Base-by-base conservation (phyloP, 2,888 invertebrate species). In the Meiosimyza platycephala region DNA sequence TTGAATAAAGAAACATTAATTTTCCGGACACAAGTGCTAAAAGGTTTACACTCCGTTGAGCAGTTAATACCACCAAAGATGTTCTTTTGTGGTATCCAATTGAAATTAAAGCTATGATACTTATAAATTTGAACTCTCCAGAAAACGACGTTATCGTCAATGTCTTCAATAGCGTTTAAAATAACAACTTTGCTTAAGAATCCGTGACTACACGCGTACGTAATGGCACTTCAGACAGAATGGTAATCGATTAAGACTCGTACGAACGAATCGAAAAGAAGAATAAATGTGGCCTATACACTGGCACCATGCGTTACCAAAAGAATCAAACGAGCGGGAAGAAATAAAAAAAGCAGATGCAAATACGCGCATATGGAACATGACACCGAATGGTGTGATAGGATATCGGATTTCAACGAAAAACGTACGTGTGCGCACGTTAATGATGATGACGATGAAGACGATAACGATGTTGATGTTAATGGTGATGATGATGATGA, bases 291-390 rank as follows among this genome's bases (percentile, higher is more conserved):
- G 18, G 33, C 7, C 40, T 15, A 28, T 50, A 28, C 18, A 54
- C 59, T 67, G 67, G 67, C 62, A 72, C 72, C 51, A 63, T 28
- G 55, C 67, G 72, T 72, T 63, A 72, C 62, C 72, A 48, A 67
- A 67, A 72, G 60, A 71, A 55, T 40, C 48, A 54, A 54, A n/a
- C 7, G 47, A 40, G 15, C 15, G 47, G 47, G 15, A 52, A 60
- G 28, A 50, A 33, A n/a, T n/a, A 48, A n/a, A 62, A 60, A 69
- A 67, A 72, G 72, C 72, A 67, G 60, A 72, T 67, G 72, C 67
- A 72, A 54, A 72, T 67, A 7, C 33, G 15, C 6, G 52, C n/a
- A 47, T 63, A 55, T 54, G 71, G 63, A 62, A 64, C 28, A n/a
- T n/a, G 65, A 64, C 59, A 71, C 40, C 28, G 50, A 28, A 47